phyloP scores from a whole-genome alignment of 2,888 invertebrate genomes.

The Byasa hedistus region DNA sequence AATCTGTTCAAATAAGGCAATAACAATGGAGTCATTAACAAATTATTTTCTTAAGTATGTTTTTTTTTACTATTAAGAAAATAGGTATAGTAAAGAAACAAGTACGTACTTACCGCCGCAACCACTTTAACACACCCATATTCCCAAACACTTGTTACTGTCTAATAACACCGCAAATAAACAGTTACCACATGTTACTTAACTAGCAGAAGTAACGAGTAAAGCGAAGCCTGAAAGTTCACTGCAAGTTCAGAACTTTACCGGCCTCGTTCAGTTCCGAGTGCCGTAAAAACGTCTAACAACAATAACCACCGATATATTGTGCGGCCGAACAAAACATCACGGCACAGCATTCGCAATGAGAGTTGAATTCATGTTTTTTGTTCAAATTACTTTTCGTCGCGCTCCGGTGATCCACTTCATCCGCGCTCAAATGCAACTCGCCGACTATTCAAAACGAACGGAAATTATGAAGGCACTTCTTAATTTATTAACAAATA shows the following conservation, averaged over 20 bases:
- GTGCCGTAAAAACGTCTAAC: constrained; percentile 67
- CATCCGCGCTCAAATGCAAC: constrained; percentile 46
- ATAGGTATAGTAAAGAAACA: constrained; percentile 21
- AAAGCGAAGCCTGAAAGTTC: constrained; percentile 51
- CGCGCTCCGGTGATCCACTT: constrained; percentile 75
- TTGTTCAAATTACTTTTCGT: constrained; percentile 79
- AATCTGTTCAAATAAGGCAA: too few species aligned
- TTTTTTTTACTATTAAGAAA: not conserved
- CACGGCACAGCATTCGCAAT: constrained; percentile 75
- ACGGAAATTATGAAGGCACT: constrained; percentile 10
- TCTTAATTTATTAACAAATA: constrained; percentile 8
- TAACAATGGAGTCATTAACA: not conserved
- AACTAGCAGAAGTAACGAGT: constrained; percentile 37
- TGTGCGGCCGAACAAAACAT: constrained; percentile 79
- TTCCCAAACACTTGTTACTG: constrained; percentile 61
- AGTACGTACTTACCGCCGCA: constrained; percentile 68
- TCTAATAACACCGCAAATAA: constrained; percentile 32
- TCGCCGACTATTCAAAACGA: constrained; percentile 23
- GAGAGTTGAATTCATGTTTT: constrained; percentile 74
- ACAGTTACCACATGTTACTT: constrained; percentile 35
- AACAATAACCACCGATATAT: constrained; percentile 76
- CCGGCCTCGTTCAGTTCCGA: constrained; percentile 62
- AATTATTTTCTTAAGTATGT: not conserved
- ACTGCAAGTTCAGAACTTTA: constrained; percentile 66
- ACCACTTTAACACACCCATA: constrained; percentile 77